These are phyloP conservation scores for Electrona antarctica DNA, from an alignment of 2,113 vertebrate species.

Conservation along the genomic window DNA sequence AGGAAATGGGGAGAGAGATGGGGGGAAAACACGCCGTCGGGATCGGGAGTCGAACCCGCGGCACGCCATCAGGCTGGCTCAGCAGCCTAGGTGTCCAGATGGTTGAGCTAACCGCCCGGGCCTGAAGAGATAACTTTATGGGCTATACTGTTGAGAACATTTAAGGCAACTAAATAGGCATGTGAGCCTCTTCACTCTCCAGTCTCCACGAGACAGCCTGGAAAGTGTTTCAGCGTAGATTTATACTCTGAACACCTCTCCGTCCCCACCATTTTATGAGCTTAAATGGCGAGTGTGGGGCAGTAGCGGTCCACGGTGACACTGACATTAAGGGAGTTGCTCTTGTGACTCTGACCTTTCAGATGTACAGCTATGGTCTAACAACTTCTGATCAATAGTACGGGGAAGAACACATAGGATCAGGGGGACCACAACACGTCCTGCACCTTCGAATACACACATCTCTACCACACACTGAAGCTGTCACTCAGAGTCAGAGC, in stretches of 20 bases:
- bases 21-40: too few species aligned
- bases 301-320: constrained; percentile 4
- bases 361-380: constrained; percentile 43
- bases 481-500: constrained; percentile 60
- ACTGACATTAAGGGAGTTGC: constrained; percentile 31
- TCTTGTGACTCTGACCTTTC: constrained; percentile 52
- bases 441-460: constrained; percentile 41
- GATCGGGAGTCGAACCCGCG: too few species aligned
- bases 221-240: constrained; percentile 42
- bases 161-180: constrained; percentile 3
- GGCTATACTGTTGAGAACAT: constrained; percentile 2
- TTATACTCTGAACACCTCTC: constrained; percentile 1
- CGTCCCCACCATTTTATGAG: constrained; percentile 18
- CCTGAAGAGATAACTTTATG: not conserved
- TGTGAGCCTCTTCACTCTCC: not conserved
- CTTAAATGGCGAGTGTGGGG: constrained; percentile 10
- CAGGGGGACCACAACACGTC: constrained; percentile 19
- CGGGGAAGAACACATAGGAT: constrained; percentile 5
- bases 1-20: too few species aligned
- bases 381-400: constrained; percentile 54
- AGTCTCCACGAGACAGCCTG: constrained; percentile 14
- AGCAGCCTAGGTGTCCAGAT: too few species aligned
- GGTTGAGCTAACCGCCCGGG: too few species aligned
- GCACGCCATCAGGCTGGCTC: too few species aligned
- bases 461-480: constrained; percentile 56